Percentiles rank a stretch among this genome's conserved stretches.
Evolutionary conservation across 2,113 vertebrate genomes (phyloP).

Genomic region (Prunella fulvescens): DNA sequence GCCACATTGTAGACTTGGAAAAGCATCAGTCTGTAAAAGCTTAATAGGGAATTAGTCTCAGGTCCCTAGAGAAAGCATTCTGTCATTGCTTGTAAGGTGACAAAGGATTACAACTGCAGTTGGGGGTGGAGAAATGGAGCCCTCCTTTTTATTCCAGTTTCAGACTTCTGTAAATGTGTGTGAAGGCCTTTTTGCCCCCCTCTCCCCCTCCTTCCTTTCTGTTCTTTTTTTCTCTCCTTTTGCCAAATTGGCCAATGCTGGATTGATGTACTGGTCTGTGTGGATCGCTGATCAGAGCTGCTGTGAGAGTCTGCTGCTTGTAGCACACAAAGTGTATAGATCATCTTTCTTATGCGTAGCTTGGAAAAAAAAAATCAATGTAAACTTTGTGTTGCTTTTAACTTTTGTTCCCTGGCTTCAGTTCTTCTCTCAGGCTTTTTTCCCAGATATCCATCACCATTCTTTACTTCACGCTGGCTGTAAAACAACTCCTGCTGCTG

Average conservation of each 20-base stretch:
- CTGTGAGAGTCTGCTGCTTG: background rate
- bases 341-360: background rate
- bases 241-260: background rate
- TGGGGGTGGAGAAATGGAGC: background rate
- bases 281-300: background rate
- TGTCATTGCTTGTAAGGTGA: slow-evolving; percentile 11
- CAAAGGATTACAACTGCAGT: background rate
- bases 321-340: background rate
- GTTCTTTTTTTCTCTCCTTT: background rate
- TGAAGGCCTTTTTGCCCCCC: background rate
- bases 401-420: slow-evolving; percentile 15
- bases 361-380: background rate
- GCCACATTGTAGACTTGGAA: slow-evolving; percentile 1
- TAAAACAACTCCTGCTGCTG: slow-evolving; percentile 11
- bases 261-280: background rate
- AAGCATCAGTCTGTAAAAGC: background rate
- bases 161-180: background rate
- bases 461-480: background rate
- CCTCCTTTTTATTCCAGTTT: background rate
- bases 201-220: background rate
- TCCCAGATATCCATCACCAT: background rate
- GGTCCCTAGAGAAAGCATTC: background rate
- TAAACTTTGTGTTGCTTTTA: background rate
- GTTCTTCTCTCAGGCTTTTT: background rate
- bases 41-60: background rate